Percentiles rank a stretch among this genome's conserved stretches.
These are phyloP conservation scores for Mastigias papua DNA, from an alignment of 30 jellyfish, hydroid and myxozoan species.

Conservation along the genomic window DNA sequence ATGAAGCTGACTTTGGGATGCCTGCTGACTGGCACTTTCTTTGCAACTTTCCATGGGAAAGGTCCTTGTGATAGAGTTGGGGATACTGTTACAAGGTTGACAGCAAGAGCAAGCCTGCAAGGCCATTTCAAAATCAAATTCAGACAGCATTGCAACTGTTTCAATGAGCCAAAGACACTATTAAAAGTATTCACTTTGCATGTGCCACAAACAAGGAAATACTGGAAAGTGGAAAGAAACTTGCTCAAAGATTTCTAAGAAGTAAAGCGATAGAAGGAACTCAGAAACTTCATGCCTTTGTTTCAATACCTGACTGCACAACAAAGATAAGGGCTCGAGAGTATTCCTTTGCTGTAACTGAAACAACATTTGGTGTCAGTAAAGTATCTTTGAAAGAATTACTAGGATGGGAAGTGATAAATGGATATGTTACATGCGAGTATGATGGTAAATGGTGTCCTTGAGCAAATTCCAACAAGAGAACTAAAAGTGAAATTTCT, in stretches of 20 bases:
- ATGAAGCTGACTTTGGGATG: conserved; percentile 46
- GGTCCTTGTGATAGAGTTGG: conserved; percentile 63
- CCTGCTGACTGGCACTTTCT: conserved; percentile 14
- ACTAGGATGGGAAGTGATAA: neutral
- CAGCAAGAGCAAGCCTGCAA: conserved; percentile 66
- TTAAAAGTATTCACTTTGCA: conserved; percentile 22
- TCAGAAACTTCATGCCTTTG: conserved; percentile 40
- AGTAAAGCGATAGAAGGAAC: conserved; percentile 45
- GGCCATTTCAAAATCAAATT: conserved; percentile 36
- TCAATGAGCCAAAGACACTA: conserved; percentile 34
- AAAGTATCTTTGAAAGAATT: neutral
- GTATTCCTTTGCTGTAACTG: conserved; percentile 26
- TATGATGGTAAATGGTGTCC: conserved; percentile 41
- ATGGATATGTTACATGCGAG: conserved; percentile 50
- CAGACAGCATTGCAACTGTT: conserved; percentile 47
- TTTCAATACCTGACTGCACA: conserved; percentile 18
- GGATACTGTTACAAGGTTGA: conserved; percentile 49
- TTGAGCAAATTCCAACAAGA: neutral
- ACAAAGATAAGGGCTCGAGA: conserved; percentile 28
- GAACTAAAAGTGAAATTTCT: conserved; percentile 38
- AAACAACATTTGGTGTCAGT: neutral
- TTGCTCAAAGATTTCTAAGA: conserved; percentile 7
- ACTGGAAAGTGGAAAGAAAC: conserved; percentile 5
- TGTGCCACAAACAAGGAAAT: conserved; percentile 7
- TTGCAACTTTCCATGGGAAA: conserved; percentile 67